A percentile compares a stretch with the other conserved stretches of the same genome.
Conservation (phyloP, 2,113 vertebrate species). For the Cnemophilus loriae region DNA sequence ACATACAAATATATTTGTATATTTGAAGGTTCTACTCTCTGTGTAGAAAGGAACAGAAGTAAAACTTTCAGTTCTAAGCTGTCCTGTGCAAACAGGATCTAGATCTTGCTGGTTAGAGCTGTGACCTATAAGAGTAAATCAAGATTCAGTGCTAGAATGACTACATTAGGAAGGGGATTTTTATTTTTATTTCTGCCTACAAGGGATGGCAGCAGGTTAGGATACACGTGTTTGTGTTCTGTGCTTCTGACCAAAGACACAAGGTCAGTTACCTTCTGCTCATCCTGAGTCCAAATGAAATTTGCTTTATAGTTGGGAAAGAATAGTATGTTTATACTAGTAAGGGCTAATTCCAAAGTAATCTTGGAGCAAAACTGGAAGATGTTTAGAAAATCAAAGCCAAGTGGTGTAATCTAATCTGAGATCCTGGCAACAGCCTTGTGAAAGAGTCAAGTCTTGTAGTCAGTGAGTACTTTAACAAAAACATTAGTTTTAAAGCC, state of each 20-base stretch:
- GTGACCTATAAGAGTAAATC: neutral
- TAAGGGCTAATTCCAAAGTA: neutral
- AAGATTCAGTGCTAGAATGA: neutral
- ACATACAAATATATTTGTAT: neutral
- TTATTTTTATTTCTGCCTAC: neutral
- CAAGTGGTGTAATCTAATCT: neutral
- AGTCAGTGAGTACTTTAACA: neutral
- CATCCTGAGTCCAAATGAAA: neutral
- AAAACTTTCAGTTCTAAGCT: neutral
- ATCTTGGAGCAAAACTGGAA: neutral
- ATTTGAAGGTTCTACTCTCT: neutral
- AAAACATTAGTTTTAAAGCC: neutral
- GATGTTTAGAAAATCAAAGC: conserved; percentile 1
- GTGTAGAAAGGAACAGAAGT: neutral
- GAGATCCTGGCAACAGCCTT: neutral
- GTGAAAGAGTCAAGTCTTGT: neutral
- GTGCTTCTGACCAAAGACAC: neutral
- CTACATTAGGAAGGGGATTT: neutral
- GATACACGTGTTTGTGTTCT: neutral
- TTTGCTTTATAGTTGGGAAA: neutral
- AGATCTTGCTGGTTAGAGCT: neutral
- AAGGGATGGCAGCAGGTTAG: neutral
- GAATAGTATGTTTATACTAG: neutral
- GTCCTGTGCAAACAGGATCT: neutral
- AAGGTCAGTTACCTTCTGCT: neutral